phyloP scores from a whole-genome alignment of 1,140 invertebrate genomes.

The Ladona fulva region DNA sequence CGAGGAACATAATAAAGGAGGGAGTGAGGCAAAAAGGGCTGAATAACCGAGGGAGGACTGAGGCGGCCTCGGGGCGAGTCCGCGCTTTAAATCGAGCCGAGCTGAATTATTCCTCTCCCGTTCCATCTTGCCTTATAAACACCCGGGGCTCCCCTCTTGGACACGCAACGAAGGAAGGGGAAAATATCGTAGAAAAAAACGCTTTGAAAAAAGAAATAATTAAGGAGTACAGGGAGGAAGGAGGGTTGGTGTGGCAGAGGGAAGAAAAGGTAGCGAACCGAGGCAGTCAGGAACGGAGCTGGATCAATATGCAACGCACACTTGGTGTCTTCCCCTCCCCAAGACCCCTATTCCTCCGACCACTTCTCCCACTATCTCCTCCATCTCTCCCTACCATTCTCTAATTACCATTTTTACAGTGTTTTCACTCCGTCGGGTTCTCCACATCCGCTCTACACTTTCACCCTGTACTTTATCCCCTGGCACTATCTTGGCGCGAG shows the following conservation, averaged over 20 bases:
- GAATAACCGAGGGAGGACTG: no score
- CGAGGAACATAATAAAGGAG: no score
- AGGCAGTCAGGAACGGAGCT: background rate
- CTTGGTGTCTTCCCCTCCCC: background rate
- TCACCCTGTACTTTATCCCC: background rate
- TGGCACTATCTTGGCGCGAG: background rate
- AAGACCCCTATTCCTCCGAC: background rate
- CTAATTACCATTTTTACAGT: background rate
- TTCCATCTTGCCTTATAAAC: no score
- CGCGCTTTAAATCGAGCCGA: no score
- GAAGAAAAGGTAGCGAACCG: background rate
- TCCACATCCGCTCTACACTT: background rate
- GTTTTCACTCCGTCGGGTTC: background rate
- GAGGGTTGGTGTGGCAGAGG: background rate
- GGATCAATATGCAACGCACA: constrained; percentile 8
- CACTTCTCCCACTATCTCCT: background rate
- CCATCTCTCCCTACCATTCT: background rate
- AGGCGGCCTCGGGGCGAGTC: no score
- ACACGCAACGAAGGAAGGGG: no score
- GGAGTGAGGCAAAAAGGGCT: no score
- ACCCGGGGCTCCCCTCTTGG: no score
- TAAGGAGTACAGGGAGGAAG: background rate
- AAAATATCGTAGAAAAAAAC: no score
- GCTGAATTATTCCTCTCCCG: no score
- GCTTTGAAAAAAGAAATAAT: no score